A percentile compares a stretch with the other conserved stretches of the same genome.
These are phyloP conservation scores for Chymomyza caudatula DNA, from an alignment of 2,888 invertebrate species.

Conservation along the genomic window DNA sequence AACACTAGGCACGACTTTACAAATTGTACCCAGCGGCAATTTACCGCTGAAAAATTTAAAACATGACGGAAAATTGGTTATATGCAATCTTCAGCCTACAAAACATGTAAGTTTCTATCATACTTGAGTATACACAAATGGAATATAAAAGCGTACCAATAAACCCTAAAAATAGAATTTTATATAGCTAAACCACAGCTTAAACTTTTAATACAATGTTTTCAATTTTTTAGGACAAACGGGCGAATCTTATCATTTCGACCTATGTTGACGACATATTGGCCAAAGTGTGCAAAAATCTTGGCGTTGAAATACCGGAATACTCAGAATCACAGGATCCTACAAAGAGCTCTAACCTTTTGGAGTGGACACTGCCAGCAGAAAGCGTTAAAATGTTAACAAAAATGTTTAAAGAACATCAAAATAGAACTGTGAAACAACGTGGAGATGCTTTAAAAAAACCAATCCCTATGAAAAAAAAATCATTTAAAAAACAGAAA, in stretches of 20 bases:
- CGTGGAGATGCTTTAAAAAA: neutral
- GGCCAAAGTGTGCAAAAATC: slow-evolving; percentile 84
- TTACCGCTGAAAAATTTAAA: slow-evolving; percentile 91
- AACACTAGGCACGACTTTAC: slow-evolving; percentile 97
- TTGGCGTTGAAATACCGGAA: slow-evolving; percentile 86
- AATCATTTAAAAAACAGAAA: slow-evolving; percentile 31
- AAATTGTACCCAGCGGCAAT: slow-evolving; percentile 97
- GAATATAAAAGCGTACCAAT: too few species aligned
- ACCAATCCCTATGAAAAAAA: slow-evolving; percentile 6
- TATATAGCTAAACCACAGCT: neutral
- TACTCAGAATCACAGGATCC: slow-evolving; percentile 86
- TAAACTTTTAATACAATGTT: neutral
- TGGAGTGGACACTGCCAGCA: slow-evolving; percentile 86
- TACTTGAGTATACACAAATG: neutral
- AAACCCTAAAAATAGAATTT: too few species aligned
- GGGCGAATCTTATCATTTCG: slow-evolving; percentile 92
- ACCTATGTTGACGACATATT: slow-evolving; percentile 93
- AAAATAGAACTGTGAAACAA: slow-evolving; percentile 20
- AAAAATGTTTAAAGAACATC: slow-evolving; percentile 80
- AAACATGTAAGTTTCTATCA: slow-evolving; percentile 86
- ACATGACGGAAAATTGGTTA: slow-evolving; percentile 91
- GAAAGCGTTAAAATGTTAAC: slow-evolving; percentile 82
- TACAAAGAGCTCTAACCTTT: slow-evolving; percentile 78
- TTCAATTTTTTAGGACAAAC: slow-evolving; percentile 85
- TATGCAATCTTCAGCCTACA: slow-evolving; percentile 98